Base-by-base conservation (phyloP, 1,140 invertebrate species). In the Cydia pomonella region DNA sequence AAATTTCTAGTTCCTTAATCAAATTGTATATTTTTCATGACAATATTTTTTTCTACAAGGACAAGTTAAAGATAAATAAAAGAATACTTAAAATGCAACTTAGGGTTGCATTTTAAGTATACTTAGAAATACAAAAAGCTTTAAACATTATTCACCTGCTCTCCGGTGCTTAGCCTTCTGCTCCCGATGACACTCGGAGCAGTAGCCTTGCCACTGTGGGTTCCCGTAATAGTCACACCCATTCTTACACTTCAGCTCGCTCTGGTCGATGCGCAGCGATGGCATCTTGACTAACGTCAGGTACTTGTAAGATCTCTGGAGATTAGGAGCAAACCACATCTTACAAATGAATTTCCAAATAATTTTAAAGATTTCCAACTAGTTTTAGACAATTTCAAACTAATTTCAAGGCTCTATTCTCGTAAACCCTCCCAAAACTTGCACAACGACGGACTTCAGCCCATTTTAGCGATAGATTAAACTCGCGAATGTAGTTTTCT, bases 171-270 rank as follows among this genome's bases (percentile, higher is more conserved):
- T 92, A 79, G 95, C 95, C 79, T 96, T 92, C 77, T 95, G 94
- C 82, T 96, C 95, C 62, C 96, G 93, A 83, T 97, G 95, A 88
- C 97, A 99, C 93, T 98, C 97, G 27, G 98, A 99, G 90, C 99
- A 99, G 87, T 98, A 98, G 16, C 98, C 95, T 88, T 98, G 96
- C 97, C 98, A 99, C 87, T 98, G 97, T 38, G 97, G 97, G 93
- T 99, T 99, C 21, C 99, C 99, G 92, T 97, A 99, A 94, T 96
- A 99, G 75, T 98, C 98, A 94, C 98, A 99, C 16, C 97, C 97
- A 93, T 97, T 98, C 90, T 97, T 97, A 92, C 99, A 99, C 81
- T 98, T 96, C 76, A 99, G 93, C 92, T 98, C 97, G 73, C 96
- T 95, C 81, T 97, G 96, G 77, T 96, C 96, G 63, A 98, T 96